These are phyloP conservation scores for Spilosoma lubricipeda DNA, from an alignment of 2,888 invertebrate species.

Conservation along the genomic window DNA sequence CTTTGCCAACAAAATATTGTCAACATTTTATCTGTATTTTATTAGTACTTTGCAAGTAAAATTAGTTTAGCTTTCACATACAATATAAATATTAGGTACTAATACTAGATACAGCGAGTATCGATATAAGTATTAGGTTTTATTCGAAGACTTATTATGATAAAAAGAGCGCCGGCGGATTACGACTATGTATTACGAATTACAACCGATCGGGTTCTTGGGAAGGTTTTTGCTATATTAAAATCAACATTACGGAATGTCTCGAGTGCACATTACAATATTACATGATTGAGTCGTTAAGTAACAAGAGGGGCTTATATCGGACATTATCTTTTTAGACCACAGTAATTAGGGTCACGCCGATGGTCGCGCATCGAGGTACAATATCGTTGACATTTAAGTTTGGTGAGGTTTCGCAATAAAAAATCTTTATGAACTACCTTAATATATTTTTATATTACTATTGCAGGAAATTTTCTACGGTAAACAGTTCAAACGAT, in stretches of 20 bases:
- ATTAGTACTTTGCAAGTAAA: conserved; percentile 23
- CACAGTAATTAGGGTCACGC: conserved; percentile 63
- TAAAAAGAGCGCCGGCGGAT: conserved; percentile 23
- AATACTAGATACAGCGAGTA: background rate
- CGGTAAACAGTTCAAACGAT: background rate
- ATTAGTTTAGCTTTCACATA: too few relatives aligned
- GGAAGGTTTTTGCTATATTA: conserved; percentile 58
- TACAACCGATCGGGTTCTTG: conserved; percentile 28
- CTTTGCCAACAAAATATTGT: conserved; percentile 2
- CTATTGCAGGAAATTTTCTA: background rate
- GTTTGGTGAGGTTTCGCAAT: background rate
- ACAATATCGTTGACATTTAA: conserved; percentile 28
- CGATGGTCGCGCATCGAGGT: conserved; percentile 14
- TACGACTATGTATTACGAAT: conserved; percentile 28
- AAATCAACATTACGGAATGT: conserved; percentile 57
- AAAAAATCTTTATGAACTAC: background rate
- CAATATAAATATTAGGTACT: background rate
- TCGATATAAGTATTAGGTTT: conserved; percentile 23
- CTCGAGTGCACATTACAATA: conserved; percentile 49
- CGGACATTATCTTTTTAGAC: conserved; percentile 58
- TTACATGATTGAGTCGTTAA: conserved; percentile 67
- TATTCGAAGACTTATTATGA: conserved; percentile 22
- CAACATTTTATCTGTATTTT: conserved; percentile 11
- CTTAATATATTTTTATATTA: background rate
- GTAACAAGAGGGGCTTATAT: conserved; percentile 52